Conservation (phyloP, 2,888 invertebrate genomes). For the Eristalinus sepulchralis region DNA sequence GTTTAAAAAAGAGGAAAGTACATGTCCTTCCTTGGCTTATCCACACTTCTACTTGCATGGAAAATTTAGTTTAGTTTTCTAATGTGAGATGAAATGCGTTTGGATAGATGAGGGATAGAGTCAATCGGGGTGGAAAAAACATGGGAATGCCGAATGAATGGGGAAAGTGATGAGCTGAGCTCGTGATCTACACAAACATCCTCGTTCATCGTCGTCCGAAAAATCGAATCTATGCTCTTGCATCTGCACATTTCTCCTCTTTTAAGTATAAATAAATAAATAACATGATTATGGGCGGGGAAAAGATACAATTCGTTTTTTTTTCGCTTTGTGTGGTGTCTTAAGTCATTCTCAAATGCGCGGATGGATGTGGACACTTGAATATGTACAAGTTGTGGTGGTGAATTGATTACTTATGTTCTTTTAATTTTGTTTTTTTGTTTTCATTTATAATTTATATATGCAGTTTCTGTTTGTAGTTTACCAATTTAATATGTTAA, state of each 20-base stretch:
- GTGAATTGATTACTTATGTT: conserved; percentile 15
- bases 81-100: neutral
- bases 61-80: conserved; percentile 6
- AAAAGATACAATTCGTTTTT: neutral
- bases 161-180: neutral
- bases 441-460: conserved; percentile 9
- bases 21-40: neutral
- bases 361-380: conserved; percentile 56
- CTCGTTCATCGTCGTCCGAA: neutral
- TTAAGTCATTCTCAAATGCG: conserved; percentile 37
- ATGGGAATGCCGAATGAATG: neutral
- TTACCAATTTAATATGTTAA: conserved; percentile 60
- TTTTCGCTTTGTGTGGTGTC: neutral
- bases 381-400: conserved; percentile 59
- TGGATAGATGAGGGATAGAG: neutral
- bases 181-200: conserved; percentile 22
- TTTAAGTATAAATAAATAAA: conserved; percentile 65
- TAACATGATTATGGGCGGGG: conserved; percentile 53
- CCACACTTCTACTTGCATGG: conserved; percentile 16
- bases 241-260: neutral
- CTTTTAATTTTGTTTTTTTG: neutral
- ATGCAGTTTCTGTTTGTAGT: conserved; percentile 19
- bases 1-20: conserved; percentile 21
- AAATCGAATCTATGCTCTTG: neutral
- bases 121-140: neutral